Base-by-base conservation (phyloP, 2,797 vertebrate genomes). In the Eulemur albifrons region DNA sequence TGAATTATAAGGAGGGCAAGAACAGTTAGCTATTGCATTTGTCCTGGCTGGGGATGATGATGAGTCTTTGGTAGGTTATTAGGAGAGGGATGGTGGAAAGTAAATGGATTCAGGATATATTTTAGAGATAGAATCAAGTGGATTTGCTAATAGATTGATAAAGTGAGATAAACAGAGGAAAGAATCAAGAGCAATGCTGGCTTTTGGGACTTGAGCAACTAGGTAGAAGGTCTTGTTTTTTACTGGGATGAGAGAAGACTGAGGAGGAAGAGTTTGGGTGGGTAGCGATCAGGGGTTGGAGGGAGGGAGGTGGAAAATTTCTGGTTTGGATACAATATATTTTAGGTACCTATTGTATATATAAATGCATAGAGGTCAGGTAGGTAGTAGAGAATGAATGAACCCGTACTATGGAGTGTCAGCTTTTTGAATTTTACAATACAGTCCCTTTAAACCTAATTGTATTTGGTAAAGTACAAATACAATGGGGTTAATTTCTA, bases 71-170 rank as follows among this genome's bases (percentile, higher is more conserved):
- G 50, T 65, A 84, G 32, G 38, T 72, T 38, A 40, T 48, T 63
- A 3, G 30, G 63, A 87, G 59, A 84, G 8, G 17, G 7, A 40
- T 32, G 18, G 50, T 43, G 21, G 77, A 73, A 77, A 63, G 38
- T 20, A 63, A 23, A 73, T 70, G 43, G 30, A 77, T 59, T 88
- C 14, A 30, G 50, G 20, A 73, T 50, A 11, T 32, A 50, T n/a
- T 93, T 88, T 89, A 94, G 72, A 94, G 32, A 77, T 11, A n/a
- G 57, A 63, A 69, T 61, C 45, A 89, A 77, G 85, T 48, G 8
- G 11, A 63, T n/a, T 57, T 91, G 54, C 38, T 73, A 91, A 61
- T n/a, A 50, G 43, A 63, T 3, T 72, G 73, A 11, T 5, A 61
- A 89, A 76, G 43, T 12, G 54, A 88, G 54, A 65, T n/a, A 65